Percentiles rank a stretch among this genome's conserved stretches.
Evolutionary conservation across 2,113 vertebrate genomes (phyloP).

Genomic region (Zonotrichia leucophrys): DNA sequence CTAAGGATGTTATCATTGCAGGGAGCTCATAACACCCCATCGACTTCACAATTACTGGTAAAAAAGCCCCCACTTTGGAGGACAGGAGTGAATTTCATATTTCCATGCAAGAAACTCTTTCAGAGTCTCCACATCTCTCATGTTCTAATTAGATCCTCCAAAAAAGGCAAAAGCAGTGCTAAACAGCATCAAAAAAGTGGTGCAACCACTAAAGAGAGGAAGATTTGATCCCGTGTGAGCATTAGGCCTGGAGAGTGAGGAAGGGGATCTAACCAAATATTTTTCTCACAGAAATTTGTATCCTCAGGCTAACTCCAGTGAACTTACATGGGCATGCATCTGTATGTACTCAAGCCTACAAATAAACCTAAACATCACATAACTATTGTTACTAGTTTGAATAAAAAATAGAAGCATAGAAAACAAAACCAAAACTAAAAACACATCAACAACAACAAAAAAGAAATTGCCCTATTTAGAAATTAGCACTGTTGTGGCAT

Average conservation of each 20-base stretch:
- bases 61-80: not conserved
- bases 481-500: not conserved
- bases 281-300: not conserved
- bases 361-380: not conserved
- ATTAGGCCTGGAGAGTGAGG: not conserved
- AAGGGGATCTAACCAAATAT: not conserved
- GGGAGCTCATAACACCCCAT: not conserved
- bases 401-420: not conserved
- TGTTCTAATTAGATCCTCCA: not conserved
- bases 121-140: not conserved
- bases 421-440: not conserved
- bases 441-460: too few species aligned
- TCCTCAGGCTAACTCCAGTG: not conserved
- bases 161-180: not conserved
- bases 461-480: not conserved
- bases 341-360: not conserved
- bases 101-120: not conserved
- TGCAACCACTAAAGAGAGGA: not conserved
- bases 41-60: not conserved
- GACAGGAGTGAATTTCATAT: not conserved
- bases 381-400: not conserved
- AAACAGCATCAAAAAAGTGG: not conserved
- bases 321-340: not conserved
- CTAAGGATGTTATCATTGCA: not conserved
- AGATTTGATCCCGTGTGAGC: not conserved